Conservation (phyloP, 2,888 invertebrate species). For the Epinotia ramella region DNA sequence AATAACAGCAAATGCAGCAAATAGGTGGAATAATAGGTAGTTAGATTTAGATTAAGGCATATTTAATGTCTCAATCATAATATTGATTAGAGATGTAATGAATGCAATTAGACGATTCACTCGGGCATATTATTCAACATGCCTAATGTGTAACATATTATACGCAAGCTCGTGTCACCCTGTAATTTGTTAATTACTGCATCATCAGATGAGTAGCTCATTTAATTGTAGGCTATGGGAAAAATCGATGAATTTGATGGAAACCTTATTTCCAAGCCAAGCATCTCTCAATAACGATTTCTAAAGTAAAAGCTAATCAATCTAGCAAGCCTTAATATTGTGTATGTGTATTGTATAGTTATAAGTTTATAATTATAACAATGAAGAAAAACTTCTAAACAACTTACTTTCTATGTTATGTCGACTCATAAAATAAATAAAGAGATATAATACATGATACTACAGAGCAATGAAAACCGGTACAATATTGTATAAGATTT, state of each 20-base stretch:
- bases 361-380: no score
- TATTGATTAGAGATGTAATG: background rate
- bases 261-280: background rate
- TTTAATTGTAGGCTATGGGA: conserved; percentile 22
- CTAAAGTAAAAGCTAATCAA: background rate
- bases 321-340: no score
- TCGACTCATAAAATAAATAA: no score
- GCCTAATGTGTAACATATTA: conserved; percentile 1
- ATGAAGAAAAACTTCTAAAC: no score
- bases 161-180: conserved; percentile 1
- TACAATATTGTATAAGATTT: no score
- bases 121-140: background rate
- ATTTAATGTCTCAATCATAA: background rate
- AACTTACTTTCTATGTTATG: no score
- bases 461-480: no score
- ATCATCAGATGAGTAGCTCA: conserved; percentile 34
- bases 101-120: conserved; percentile 12
- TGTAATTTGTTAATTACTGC: conserved; percentile 41
- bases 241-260: conserved; percentile 11
- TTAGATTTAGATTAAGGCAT: background rate
- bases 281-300: background rate
- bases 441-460: no score
- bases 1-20: no score
- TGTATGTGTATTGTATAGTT: no score
- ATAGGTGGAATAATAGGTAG: background rate